Evolutionary conservation across 2,797 vertebrate species (phyloP).

Genomic region (Gallinago stenura): DNA sequence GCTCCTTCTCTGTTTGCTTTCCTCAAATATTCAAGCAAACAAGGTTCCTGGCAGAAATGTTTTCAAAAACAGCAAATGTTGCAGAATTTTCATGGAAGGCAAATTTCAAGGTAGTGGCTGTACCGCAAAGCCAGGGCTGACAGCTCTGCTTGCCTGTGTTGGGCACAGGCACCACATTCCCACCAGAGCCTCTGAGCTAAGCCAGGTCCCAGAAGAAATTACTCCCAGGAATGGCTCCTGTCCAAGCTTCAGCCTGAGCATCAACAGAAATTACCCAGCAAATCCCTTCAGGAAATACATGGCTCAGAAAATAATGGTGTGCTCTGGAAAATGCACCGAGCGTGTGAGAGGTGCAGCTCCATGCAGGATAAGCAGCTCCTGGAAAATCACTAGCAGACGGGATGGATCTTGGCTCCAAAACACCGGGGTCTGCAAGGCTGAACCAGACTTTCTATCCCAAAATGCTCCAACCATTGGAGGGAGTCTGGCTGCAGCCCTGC

Average conservation of each 20-base stretch:
- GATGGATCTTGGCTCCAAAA: neutral
- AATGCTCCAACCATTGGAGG: neutral
- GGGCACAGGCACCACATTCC: neutral
- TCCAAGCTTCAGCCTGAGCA: neutral
- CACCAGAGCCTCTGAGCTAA: neutral
- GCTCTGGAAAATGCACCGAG: neutral
- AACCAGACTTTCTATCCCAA: neutral
- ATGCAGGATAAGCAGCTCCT: neutral
- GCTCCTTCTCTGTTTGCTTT: constrained; percentile 52
- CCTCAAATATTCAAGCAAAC: constrained; percentile 43
- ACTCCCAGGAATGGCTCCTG: neutral
- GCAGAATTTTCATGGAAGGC: neutral
- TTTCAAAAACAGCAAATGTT: constrained; percentile 43
- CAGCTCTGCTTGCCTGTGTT: neutral
- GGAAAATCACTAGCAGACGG: neutral
- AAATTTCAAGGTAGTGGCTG: constrained; percentile 1
- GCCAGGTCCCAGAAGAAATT: neutral
- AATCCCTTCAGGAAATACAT: neutral
- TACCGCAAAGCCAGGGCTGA: neutral
- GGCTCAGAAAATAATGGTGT: neutral
- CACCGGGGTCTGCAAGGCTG: rapidly evolving
- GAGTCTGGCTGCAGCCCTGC: rapidly evolving
- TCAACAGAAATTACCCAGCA: neutral
- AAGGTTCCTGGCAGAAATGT: constrained; percentile 39
- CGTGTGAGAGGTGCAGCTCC: neutral